These are phyloP conservation scores for Diarsia brunnea DNA, from an alignment of 2,888 invertebrate species.

Conservation along the genomic window DNA sequence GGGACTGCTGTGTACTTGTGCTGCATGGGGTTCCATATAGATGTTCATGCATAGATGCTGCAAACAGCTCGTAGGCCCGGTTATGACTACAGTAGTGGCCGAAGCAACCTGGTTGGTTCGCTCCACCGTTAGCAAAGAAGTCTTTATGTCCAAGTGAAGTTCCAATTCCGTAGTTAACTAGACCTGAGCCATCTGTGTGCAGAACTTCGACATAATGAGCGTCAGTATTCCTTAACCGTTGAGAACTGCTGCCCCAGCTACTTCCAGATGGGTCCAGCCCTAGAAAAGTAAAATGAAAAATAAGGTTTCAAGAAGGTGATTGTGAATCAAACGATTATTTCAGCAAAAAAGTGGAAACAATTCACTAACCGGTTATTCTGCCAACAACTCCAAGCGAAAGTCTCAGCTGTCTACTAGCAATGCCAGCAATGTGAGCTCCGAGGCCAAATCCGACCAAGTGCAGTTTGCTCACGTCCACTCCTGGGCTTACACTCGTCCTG, in stretches of 20 bases:
- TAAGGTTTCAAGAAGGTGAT: background rate
- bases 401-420: conserved; percentile 13
- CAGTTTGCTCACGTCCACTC: background rate
- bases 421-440: conserved; percentile 41
- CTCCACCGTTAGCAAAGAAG: conserved; percentile 97
- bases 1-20: conserved; percentile 64
- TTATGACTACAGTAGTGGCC: conserved; percentile 76
- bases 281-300: conserved; percentile 42
- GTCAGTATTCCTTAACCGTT: conserved; percentile 71
- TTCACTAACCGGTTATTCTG: conserved; percentile 39
- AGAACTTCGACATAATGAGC: conserved; percentile 82
- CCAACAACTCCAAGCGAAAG: background rate
- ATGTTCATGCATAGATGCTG: conserved; percentile 72
- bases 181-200: conserved; percentile 79
- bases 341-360: background rate
- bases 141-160: conserved; percentile 95
- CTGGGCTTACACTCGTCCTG: background rate
- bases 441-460: conserved; percentile 41
- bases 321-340: background rate
- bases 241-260: conserved; percentile 72
- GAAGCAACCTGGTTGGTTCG: conserved; percentile 90
- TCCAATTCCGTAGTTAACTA: conserved; percentile 91
- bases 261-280: conserved; percentile 79
- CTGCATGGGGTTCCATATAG: conserved; percentile 73
- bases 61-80: conserved; percentile 77